Percentiles rank a stretch among this genome's conserved stretches.
phyloP scores from a whole-genome alignment of 2,113 vertebrate species.

The Clinocottus analis region DNA sequence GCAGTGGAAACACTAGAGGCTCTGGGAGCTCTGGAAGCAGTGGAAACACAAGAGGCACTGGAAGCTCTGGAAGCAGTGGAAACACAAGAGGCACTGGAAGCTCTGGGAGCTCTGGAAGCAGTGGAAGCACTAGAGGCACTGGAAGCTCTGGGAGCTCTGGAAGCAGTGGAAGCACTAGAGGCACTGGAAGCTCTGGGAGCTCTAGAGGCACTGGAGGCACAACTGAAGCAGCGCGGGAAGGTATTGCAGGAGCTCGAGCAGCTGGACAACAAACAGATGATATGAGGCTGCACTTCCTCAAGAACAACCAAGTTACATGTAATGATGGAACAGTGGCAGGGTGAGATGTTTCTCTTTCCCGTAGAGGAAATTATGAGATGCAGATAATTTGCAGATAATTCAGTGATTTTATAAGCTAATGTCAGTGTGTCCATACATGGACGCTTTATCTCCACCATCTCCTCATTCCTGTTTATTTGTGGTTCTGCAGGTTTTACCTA shows the following conservation, averaged over 20 bases:
- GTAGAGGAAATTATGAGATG: neutral
- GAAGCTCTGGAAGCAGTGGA: neutral
- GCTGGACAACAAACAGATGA: slow-evolving; percentile 71
- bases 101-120: neutral
- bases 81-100: slow-evolving; percentile 34
- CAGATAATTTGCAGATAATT: no score
- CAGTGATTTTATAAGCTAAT: no score
- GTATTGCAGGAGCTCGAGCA: slow-evolving; percentile 46
- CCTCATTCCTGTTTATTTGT: slow-evolving; percentile 64
- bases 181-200: neutral
- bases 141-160: slow-evolving; percentile 43
- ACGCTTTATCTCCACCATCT: slow-evolving; percentile 31
- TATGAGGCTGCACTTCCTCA: slow-evolving; percentile 85
- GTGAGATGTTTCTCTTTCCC: slow-evolving; percentile 57
- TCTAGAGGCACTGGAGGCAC: slow-evolving; percentile 39
- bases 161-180: slow-evolving; percentile 2
- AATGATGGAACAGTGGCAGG: slow-evolving; percentile 83
- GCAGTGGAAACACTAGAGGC: slow-evolving; percentile 30
- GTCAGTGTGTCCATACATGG: slow-evolving; percentile 27
- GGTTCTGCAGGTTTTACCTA: slow-evolving; percentile 80
- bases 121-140: slow-evolving; percentile 9
- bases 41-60: neutral
- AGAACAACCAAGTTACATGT: slow-evolving; percentile 78
- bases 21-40: slow-evolving; percentile 29
- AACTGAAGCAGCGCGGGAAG: slow-evolving; percentile 59